These are phyloP conservation scores for Drosophila quadrilineata DNA, from an alignment of 1,140 invertebrate species.

Conservation along the genomic window DNA sequence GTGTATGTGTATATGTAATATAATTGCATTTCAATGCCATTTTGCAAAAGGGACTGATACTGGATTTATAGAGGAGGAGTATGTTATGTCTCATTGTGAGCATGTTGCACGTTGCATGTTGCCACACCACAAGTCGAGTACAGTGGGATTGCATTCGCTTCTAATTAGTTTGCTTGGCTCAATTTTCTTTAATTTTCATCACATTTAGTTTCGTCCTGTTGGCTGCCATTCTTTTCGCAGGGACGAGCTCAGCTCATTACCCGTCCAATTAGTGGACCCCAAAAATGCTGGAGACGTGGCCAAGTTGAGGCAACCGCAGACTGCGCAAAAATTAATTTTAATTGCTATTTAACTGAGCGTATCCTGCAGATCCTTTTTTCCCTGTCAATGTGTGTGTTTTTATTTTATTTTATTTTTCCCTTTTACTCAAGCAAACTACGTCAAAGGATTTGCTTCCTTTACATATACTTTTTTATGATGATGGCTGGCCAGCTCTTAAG, in stretches of 20 bases:
- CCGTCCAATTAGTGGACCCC: conserved; percentile 55
- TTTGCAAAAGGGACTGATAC: conserved; percentile 32
- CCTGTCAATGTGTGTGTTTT: conserved; percentile 18
- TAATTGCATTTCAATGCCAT: conserved; percentile 67
- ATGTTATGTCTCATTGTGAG: not conserved
- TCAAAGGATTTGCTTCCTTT: not conserved
- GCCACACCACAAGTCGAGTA: conserved; percentile 17
- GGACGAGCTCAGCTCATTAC: conserved; percentile 25
- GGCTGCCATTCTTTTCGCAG: not conserved
- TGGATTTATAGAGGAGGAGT: no score
- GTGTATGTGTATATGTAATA: conserved; percentile 12
- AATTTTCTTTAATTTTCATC: conserved; percentile 27
- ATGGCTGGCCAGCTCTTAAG: conserved; percentile 26
- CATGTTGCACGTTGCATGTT: not conserved
- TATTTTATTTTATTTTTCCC: conserved; percentile 19
- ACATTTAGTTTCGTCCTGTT: not conserved
- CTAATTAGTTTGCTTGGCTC: conserved; percentile 54
- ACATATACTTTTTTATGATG: conserved; percentile 2
- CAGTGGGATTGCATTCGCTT: not conserved
- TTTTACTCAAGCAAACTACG: no score
- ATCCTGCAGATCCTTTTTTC: conserved; percentile 33
- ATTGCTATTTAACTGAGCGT: conserved; percentile 75
- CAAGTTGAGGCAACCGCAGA: conserved; percentile 41
- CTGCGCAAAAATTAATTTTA: conserved; percentile 75
- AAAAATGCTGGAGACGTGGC: conserved; percentile 3